These are phyloP conservation scores for Siderastrea siderea DNA, from an alignment of 92 coral and sea anemone species.

Conservation along the genomic window DNA sequence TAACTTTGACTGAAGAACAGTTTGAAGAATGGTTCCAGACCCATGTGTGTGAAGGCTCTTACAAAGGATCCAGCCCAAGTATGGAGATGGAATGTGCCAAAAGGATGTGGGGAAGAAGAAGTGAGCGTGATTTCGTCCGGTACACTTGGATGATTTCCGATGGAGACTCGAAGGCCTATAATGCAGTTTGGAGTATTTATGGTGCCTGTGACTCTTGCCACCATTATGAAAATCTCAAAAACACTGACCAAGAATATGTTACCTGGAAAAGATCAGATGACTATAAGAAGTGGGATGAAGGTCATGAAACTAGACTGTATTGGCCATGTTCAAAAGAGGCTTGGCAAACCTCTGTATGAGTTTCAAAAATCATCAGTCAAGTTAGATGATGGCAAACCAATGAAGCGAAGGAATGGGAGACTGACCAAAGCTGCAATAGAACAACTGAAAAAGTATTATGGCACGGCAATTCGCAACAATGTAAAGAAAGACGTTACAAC, in stretches of 20 bases:
- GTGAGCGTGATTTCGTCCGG: conserved; percentile 13
- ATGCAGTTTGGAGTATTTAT: conserved; percentile 49
- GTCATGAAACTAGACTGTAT: conserved; percentile 60
- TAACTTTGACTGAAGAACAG: conserved; percentile 22
- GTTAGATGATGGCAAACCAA: conserved; percentile 63
- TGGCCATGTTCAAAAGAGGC: conserved; percentile 60
- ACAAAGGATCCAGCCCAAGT: conserved; percentile 58
- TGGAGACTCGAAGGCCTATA: conserved; percentile 68
- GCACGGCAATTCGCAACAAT: conserved; percentile 65
- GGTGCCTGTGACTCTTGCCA: conserved; percentile 62
- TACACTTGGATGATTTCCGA: conserved; percentile 62
- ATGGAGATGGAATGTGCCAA: conserved; percentile 73
- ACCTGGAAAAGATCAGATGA: conserved; percentile 24
- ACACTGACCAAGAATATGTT: conserved; percentile 20
- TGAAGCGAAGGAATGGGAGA: conserved; percentile 41
- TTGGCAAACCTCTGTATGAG: conserved; percentile 61
- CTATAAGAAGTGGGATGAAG: conserved; percentile 45
- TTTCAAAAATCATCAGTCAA: conserved; percentile 58
- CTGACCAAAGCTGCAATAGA: conserved; percentile 48
- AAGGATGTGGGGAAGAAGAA: conserved; percentile 57
- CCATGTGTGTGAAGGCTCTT: conserved; percentile 53
- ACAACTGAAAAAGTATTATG: conserved; percentile 58
- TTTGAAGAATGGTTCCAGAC: conserved; percentile 48
- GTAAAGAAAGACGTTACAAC: conserved; percentile 31
- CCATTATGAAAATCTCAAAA: conserved; percentile 32